These are phyloP conservation scores for Mythimna impura DNA, from an alignment of 2,888 invertebrate genomes.

Conservation along the genomic window DNA sequence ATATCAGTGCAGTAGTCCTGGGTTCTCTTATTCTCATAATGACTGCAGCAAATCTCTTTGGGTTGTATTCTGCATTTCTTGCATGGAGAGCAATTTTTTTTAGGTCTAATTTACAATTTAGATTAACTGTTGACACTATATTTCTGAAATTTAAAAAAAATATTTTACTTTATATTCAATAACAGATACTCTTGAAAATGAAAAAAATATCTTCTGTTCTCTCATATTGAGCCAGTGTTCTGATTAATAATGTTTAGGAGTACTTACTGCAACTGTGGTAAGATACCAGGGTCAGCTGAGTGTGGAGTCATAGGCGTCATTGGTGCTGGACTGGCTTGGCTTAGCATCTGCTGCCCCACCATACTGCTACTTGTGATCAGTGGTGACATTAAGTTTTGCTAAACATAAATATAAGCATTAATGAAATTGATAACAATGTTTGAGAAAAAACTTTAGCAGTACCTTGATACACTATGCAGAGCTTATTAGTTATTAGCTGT, in stretches of 20 bases:
- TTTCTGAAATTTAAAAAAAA: slow-evolving; percentile 92
- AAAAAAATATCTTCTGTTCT: not conserved
- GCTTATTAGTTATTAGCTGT: not conserved
- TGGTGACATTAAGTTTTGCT: slow-evolving; percentile 97
- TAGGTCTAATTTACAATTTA: slow-evolving; percentile 98
- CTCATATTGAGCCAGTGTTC: not conserved
- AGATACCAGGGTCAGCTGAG: slow-evolving; percentile 97
- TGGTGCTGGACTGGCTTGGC: slow-evolving; percentile 94
- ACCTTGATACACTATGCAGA: not conserved
- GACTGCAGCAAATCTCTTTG: slow-evolving; percentile 99
- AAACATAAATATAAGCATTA: slow-evolving; percentile 7
- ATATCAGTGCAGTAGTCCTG: slow-evolving; percentile 94
- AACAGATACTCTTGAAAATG: not conserved
- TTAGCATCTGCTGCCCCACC: slow-evolving; percentile 91
- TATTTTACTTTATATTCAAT: not conserved
- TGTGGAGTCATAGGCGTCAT: slow-evolving; percentile 97
- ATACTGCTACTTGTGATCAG: slow-evolving; percentile 92
- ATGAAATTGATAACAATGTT: not conserved
- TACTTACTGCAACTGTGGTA: slow-evolving; percentile 97
- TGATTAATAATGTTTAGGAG: not conserved
- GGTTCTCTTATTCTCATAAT: slow-evolving; percentile 98
- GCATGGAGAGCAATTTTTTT: slow-evolving; percentile 99
- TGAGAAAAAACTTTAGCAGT: not conserved
- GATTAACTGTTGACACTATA: slow-evolving; percentile 99
- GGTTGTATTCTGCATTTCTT: slow-evolving; percentile 99